Conservation (phyloP, 2,797 vertebrate genomes). For the Acipenser oxyrinchus region DNA sequence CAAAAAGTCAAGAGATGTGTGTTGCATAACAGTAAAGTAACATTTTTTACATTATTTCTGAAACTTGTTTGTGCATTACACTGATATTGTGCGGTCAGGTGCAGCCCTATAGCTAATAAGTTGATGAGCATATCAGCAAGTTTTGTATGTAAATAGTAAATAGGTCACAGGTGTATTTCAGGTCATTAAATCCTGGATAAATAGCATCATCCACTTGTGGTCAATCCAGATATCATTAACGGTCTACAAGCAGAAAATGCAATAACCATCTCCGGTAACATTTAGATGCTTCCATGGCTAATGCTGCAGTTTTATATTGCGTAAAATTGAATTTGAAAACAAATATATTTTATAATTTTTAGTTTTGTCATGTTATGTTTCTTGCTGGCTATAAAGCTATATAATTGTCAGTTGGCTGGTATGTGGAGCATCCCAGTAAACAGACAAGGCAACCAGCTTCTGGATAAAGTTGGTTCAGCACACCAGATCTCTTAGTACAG, state of each 20-base stretch:
- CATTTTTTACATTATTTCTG: no score
- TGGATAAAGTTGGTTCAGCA: constrained; percentile 46
- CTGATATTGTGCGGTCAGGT: no score
- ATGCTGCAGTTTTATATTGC: no score
- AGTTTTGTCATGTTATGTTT: constrained; percentile 29
- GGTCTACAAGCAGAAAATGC: background rate
- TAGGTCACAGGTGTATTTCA: constrained; percentile 31
- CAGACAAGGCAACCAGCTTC: constrained; percentile 33
- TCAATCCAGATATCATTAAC: no score
- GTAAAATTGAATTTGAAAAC: no score
- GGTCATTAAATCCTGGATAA: constrained; percentile 36
- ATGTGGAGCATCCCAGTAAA: constrained; percentile 29
- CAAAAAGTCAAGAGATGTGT: no score
- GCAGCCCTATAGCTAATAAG: constrained; percentile 26
- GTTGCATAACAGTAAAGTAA: no score
- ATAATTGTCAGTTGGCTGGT: constrained; percentile 31
- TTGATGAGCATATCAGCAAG: constrained; percentile 36
- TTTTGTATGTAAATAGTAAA: constrained; percentile 24
- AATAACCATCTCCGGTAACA: constrained; percentile 1
- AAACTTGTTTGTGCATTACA: no score
- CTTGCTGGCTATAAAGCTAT: constrained; percentile 23
- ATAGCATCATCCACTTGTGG: background rate
- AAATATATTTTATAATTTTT: constrained; percentile 25
- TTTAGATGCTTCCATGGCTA: no score
- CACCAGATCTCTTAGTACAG: constrained; percentile 42